phyloP scores from a whole-genome alignment of 2,888 invertebrate genomes.

The Tetropium fuscum region DNA sequence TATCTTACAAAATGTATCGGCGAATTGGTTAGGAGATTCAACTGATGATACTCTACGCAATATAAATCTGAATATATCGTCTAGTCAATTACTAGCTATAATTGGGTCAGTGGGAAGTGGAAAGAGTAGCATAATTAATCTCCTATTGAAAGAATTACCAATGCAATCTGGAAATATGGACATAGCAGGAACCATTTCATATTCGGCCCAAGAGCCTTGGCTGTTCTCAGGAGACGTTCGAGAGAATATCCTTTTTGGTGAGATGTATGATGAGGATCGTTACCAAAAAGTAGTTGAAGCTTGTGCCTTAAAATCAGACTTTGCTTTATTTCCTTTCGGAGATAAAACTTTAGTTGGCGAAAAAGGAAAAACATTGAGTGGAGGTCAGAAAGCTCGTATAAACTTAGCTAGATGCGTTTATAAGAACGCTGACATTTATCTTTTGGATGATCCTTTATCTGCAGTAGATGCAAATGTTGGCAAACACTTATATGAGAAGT shows the following conservation, averaged over 20 bases:
- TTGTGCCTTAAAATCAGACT: slow-evolving; percentile 77
- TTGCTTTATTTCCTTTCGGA: slow-evolving; percentile 79
- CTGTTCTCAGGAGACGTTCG: slow-evolving; percentile 71
- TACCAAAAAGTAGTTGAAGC: slow-evolving; percentile 74
- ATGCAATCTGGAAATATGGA: slow-evolving; percentile 63
- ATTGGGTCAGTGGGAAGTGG: slow-evolving; percentile 80
- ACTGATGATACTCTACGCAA: slow-evolving; percentile 64
- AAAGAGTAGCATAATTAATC: slow-evolving; percentile 69
- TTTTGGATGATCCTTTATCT: slow-evolving; percentile 85
- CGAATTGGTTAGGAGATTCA: slow-evolving; percentile 72
- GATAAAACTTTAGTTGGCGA: slow-evolving; percentile 86
- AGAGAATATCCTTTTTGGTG: slow-evolving; percentile 85
- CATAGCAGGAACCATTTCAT: slow-evolving; percentile 69
- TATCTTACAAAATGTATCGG: slow-evolving; percentile 72
- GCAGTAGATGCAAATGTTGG: slow-evolving; percentile 86
- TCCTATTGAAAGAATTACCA: slow-evolving; percentile 66
- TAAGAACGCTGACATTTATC: slow-evolving; percentile 81
- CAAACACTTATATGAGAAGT: slow-evolving; percentile 78
- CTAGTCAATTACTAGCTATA: slow-evolving; percentile 68
- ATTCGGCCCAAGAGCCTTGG: slow-evolving; percentile 77
- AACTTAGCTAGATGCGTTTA: slow-evolving; percentile 84
- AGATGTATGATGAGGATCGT: slow-evolving; percentile 70
- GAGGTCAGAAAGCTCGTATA: slow-evolving; percentile 88
- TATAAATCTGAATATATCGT: slow-evolving; percentile 63
- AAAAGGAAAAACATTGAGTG: slow-evolving; percentile 82